Evolutionary conservation across 2,113 vertebrate species (phyloP).

Genomic region (Phaethon lepturus): DNA sequence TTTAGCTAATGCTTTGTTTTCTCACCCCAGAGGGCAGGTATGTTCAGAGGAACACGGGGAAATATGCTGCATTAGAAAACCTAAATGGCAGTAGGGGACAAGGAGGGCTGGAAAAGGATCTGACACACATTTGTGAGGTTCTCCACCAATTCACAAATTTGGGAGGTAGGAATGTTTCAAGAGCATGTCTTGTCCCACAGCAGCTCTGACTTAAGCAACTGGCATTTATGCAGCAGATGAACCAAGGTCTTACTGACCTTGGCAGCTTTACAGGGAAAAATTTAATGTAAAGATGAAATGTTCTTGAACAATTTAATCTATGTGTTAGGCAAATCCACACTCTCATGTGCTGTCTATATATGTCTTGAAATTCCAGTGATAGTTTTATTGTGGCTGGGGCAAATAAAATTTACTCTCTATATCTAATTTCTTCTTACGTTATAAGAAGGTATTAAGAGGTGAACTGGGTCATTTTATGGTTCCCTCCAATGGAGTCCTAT

Average conservation of each 20-base stretch:
- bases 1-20: neutral
- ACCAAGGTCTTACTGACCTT: conserved; percentile 48
- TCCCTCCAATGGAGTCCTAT: neutral
- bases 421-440: neutral
- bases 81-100: neutral
- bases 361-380: neutral
- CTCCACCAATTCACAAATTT: neutral
- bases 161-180: neutral
- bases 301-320: conserved; percentile 37
- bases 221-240: neutral
- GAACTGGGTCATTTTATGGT: neutral
- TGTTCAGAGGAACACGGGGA: neutral
- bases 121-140: neutral
- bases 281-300: neutral
- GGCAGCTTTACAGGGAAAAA: neutral
- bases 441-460: neutral
- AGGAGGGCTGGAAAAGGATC: neutral
- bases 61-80: neutral
- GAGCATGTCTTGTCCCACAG: neutral
- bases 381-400: neutral
- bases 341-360: neutral
- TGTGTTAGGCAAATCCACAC: conserved; percentile 21
- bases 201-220: neutral
- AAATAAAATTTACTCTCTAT: neutral
- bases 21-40: neutral